Base-by-base conservation (phyloP, 2,888 invertebrate genomes). In the Nemotelus pantherinus region DNA sequence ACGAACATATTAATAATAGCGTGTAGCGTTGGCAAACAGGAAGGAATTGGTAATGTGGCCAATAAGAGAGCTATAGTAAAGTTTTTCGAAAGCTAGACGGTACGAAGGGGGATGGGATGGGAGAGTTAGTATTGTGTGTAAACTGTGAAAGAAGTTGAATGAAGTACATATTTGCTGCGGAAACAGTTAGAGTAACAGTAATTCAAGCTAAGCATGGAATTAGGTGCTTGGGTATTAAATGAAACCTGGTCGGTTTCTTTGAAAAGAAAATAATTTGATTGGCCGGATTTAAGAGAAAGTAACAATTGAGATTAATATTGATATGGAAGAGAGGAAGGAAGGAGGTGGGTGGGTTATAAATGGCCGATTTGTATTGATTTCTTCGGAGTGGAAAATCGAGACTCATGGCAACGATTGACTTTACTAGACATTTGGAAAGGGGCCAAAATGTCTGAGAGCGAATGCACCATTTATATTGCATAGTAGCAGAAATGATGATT, bases 1-100 rank as follows among this genome's bases (percentile, higher is more conserved):
- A 10, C 53, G 53, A 70, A 70, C 70, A 70, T 70, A 70, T 70
- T 70, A 70, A 70, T 68, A 68, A 68, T 70, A 70, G 53, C 53
- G 70, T 43, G 55, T 53, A 55, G 58, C 25, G 25, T 25, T 25
- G 60, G 10, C 57, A 55, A 45, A 43, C 53, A 70, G 70, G 70
- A 70, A 70, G 70, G 70, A 70, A 70, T 70, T 25, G 43, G 53
- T 70, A 70, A 70, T 25, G 25, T 70, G 41, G 70, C 55, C 43
- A 70, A 70, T 70, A 55, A 53, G 70, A 41, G 50, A 9, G 2
- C 7, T 47, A 50, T 25, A 45, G 70, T 53, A 47, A 53, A 25
- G 10, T 4, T 63, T 7, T 53, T 53, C 53, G 53, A 53, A 10
- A 53, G 10, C 25, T 53, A 10, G 53, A 6, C 6, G 10, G 53